Conservation (phyloP, 2,113 vertebrate species). For the Tympanuchus pallidicinctus region DNA sequence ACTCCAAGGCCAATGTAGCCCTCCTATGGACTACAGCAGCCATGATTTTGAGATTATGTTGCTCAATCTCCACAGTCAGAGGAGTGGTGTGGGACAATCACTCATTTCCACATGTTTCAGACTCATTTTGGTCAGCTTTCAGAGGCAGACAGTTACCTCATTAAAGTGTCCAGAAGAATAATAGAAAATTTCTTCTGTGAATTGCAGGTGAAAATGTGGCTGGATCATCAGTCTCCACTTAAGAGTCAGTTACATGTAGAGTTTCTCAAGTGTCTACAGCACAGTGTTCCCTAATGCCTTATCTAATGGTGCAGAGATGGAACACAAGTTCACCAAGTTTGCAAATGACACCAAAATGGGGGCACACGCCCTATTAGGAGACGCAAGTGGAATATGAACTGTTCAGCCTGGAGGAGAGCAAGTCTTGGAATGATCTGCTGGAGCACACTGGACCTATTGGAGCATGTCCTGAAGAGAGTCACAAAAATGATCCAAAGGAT, state of each 20-base stretch:
- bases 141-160: background rate
- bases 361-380: background rate
- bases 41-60: background rate
- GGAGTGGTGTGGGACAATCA: background rate
- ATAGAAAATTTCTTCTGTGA: background rate
- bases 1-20: background rate
- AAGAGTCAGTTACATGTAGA: accelerated
- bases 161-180: background rate
- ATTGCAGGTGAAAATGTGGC: background rate
- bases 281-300: background rate
- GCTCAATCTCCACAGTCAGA: background rate
- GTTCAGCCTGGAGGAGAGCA: background rate
- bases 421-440: too few species aligned
- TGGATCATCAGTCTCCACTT: background rate
- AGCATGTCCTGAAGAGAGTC: too few species aligned
- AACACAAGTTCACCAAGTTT: background rate
- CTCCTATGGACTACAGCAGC: background rate
- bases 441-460: too few species aligned
- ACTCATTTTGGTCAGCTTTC: background rate
- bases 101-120: background rate
- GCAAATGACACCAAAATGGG: background rate
- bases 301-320: background rate
- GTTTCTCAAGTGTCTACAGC: background rate
- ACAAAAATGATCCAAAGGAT: too few species aligned
- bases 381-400: background rate